These are phyloP conservation scores for Rhinopithecus roxellana DNA, from an alignment of 2,113 vertebrate species.

Conservation along the genomic window DNA sequence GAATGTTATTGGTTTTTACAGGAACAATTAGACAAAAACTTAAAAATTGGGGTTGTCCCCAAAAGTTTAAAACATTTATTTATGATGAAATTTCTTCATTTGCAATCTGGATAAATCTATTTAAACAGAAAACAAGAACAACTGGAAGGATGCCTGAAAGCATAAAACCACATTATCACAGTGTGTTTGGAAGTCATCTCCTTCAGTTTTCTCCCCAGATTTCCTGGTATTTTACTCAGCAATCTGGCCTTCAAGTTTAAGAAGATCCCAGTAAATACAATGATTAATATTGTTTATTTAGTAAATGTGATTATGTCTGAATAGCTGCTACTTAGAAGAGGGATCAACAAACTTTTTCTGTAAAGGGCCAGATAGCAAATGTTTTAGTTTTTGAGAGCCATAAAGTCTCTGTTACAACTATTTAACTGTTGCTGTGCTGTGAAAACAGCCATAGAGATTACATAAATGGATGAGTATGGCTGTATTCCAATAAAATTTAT, in stretches of 20 bases:
- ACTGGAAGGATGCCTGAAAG: background rate
- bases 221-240: background rate
- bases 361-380: background rate
- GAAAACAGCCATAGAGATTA: background rate
- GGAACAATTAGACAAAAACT: background rate
- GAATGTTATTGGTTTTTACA: background rate
- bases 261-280: background rate
- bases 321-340: background rate
- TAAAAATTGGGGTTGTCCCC: background rate
- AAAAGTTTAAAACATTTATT: background rate
- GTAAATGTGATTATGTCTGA: background rate
- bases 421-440: fast-evolving
- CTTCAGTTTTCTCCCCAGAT: background rate
- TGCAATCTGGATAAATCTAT: background rate
- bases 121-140: background rate
- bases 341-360: background rate
- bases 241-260: background rate
- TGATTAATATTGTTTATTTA: background rate
- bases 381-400: background rate
- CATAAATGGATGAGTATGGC: background rate
- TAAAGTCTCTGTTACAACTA: background rate
- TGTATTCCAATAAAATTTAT: background rate
- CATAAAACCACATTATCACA: background rate
- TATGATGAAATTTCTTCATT: background rate
- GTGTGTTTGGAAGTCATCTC: background rate